Base-by-base conservation (phyloP, 2,888 invertebrate species). In the Drosophila mercatorum region DNA sequence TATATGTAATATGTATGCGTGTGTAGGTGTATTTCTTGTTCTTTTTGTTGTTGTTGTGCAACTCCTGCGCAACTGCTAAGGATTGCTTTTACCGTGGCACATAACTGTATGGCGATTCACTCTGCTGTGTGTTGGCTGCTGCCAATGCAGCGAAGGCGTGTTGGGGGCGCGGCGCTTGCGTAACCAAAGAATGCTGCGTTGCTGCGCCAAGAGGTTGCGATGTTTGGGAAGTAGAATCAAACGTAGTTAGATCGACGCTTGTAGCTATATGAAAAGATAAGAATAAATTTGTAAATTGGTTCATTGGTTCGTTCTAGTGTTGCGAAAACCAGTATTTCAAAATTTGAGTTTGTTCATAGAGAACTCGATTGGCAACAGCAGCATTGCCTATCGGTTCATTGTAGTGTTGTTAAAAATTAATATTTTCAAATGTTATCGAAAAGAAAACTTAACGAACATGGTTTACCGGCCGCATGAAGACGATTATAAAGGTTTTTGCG, bases 401-500 rank as follows among this genome's bases (percentile, higher is more conserved):
- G 22, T 22, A 22, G 22, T 22, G 22, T 22, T 22, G 22, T 22
- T 22, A 22, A 22, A 22, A 49, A 17, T 3, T 6, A 11, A 36
- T 52, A 22, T 52, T 53, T 26, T 2, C 8, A 10, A 26, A 11
- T 31, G 28, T 17, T 41, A 55, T 55, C 41, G 41, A 41, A 22
- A 22, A 31, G 2, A 6, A 40, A 59, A 58, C 8, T 11, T 46
- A 17, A 44, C 46, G 44, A 59, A 49, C 61, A 41, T 64, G 62
- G 51, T 69, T 78, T 88, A 92, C 92, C 91, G 47, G 92, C 87
- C 52, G 92, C 86, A 78, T 92, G 92, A 81, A 92, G 88, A 43
- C 92, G 91, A 80, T 91, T 92, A 47, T 91, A 91, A 5, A 92
- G 81, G 80, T 92, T 92, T 63, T 92, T 92, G 69, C 91, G 92